Evolutionary conservation across 2,797 vertebrate genomes (phyloP), one percentile per base, ranked within the genome.

Genomic region (Ctenochaetus hawaiiensis): DNA sequence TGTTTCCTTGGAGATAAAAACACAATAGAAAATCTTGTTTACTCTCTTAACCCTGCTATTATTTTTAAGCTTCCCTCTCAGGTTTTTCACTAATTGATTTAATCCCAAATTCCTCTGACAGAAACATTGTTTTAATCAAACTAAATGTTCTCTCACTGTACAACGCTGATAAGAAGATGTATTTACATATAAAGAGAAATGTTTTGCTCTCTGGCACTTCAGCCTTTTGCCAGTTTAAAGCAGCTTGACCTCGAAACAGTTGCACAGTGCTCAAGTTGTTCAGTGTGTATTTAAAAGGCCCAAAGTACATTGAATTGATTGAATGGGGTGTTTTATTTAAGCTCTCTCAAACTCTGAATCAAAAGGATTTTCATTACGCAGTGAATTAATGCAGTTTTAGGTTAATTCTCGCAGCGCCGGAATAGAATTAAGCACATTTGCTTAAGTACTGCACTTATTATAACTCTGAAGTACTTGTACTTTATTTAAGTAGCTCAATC

Each of bases 231-330:
- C 22, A 6, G 44, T 74, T 51, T 57, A 34, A 17, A 48, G 26
- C 43, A 57, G 44, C 49, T 41, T 61, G 76, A 66, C 53, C 65
- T 16, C 57, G 51, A 49, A 65, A 45, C 53, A 54, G 20, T 37
- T 11, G 12, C 34, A 9, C 6, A 23, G 10, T 26, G 3, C 61
- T 52, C 22, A 18, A 52, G 14, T 30, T 65, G 18, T 44, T 34
- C 30, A 34, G 30, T 34, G 30, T 34, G 30, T 34, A 6, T 34
- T 34, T 1, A 34, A 34, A 34, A 34, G 6, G 30, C 30, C 6
- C 30, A 34, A 34, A 34, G 30, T 34, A 34, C 30, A 34, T 7
- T 7, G 30, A 34, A 34, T 7, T 34, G 30, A 34, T 67, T 45
- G 41, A 11, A 43, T n/a, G 54, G 12, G 18, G 18, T 30, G 13